Evolutionary conservation across 2,113 vertebrate species (phyloP).

Genomic region (Daphoenositta chrysoptera): DNA sequence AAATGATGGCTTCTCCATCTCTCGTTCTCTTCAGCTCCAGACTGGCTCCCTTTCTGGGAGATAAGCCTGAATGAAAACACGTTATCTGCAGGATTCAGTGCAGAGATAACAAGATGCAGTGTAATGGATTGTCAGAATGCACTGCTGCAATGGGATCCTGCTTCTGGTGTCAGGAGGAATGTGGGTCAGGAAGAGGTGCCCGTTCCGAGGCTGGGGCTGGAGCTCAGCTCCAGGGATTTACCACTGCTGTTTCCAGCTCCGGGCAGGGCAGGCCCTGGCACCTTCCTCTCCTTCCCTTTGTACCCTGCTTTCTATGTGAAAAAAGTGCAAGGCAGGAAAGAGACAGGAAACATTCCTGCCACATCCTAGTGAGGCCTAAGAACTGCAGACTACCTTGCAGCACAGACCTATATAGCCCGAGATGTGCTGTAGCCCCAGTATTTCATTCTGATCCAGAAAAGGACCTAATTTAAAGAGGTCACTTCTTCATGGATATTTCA

Average conservation of each 20-base stretch:
- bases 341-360: not conserved
- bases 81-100: not conserved
- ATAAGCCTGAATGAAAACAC: not conserved
- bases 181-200: not conserved
- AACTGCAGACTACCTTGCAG: not conserved
- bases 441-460: not conserved
- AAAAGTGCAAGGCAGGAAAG: not conserved
- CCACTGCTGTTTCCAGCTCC: not conserved
- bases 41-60: not conserved
- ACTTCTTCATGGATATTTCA: not conserved
- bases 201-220: accelerated
- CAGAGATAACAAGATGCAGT: not conserved
- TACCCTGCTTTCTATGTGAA: not conserved
- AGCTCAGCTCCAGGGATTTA: not conserved
- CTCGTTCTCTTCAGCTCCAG: not conserved
- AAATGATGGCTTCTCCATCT: not conserved
- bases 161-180: not conserved
- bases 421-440: not conserved
- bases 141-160: not conserved
- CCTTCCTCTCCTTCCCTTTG: not conserved
- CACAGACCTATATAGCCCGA: not conserved
- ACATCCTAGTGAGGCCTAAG: not conserved
- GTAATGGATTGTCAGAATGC: not conserved
- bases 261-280: not conserved
- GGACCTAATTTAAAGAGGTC: not conserved